Conservation (phyloP, 2,797 vertebrate species). For the Mareca strepera region DNA sequence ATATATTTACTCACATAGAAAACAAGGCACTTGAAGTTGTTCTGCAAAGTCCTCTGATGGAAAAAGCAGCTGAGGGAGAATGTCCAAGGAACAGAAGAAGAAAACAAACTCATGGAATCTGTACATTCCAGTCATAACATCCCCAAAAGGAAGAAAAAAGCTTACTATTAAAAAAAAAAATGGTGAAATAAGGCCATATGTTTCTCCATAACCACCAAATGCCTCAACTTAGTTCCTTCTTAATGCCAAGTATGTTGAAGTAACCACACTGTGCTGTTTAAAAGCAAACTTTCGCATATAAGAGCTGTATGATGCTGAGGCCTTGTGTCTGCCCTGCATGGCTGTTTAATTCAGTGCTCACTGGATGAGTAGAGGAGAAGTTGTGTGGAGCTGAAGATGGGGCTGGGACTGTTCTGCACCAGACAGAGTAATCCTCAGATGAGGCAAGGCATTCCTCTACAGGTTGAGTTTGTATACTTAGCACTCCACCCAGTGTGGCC, state of each 20-base stretch:
- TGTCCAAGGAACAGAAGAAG: not conserved
- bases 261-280: conserved; percentile 37
- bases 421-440: not conserved
- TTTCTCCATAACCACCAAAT: conserved; percentile 53
- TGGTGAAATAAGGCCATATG: conserved; percentile 23
- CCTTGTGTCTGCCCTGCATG: not conserved
- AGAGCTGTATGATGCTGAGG: not conserved
- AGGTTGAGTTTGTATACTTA: conserved; percentile 5
- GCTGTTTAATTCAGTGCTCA: not conserved
- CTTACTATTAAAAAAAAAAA: not conserved
- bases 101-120: conserved; percentile 13
- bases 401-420: not conserved
- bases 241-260: conserved; percentile 41
- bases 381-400: not conserved
- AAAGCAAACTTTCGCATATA: not conserved
- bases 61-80: not conserved
- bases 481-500: conserved; percentile 19
- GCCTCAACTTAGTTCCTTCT: not conserved
- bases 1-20: not conserved
- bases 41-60: not conserved
- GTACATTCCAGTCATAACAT: conserved; percentile 67
- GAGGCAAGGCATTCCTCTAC: not conserved
- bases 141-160: not conserved
- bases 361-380: not conserved
- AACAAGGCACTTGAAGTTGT: not conserved